Base-by-base conservation (phyloP, 2,888 invertebrate species). In the Eurois occulta region DNA sequence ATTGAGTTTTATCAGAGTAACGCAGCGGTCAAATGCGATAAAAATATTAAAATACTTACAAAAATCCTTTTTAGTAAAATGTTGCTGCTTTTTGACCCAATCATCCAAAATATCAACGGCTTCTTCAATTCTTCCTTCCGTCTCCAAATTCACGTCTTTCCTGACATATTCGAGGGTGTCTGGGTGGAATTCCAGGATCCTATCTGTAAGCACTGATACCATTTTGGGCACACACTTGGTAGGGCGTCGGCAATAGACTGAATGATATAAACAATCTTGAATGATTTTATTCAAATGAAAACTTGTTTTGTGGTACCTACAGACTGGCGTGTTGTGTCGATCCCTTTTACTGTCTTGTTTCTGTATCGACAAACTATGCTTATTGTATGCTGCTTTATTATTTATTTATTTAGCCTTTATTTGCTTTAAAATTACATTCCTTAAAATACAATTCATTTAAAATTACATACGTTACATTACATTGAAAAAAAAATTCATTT, bases 31-130 rank as follows among this genome's bases (percentile, higher is more conserved):
- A 46, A 46, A 46, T 46, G 1, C 46, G 18, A 18, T 46, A 18
- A 46, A 46, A 46, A 46, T 7, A 46, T 18, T 1, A 46, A 46
- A 10, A 48, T 24, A 52, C 92, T 91, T 60, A 93, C 93, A 77
- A 74, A 91, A 91, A 72, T 92, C 89, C 58, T 89, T 93, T 46
- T 91, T 92, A 0, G 78, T 65, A 13, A 92, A 90, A 87, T 93
- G 93, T 0, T 83, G 72, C 62, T 93, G 92, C 58, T 91, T 90
- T 48, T 90, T 88, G 2, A 91, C 75, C 94, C 94, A 94, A 7
- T 90, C 87, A 4, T 90, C 91, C 32, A 94, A 79, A 24, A 93
- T 86, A 41, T 90, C 87, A 5, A 94, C 81, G 0, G 92, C 90
- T 70, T 91, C 90, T 8, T 91, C 85, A 65, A 94, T 87, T 73